phyloP scores from a whole-genome alignment of 2,113 vertebrate species.

The Leuciscus idus region DNA sequence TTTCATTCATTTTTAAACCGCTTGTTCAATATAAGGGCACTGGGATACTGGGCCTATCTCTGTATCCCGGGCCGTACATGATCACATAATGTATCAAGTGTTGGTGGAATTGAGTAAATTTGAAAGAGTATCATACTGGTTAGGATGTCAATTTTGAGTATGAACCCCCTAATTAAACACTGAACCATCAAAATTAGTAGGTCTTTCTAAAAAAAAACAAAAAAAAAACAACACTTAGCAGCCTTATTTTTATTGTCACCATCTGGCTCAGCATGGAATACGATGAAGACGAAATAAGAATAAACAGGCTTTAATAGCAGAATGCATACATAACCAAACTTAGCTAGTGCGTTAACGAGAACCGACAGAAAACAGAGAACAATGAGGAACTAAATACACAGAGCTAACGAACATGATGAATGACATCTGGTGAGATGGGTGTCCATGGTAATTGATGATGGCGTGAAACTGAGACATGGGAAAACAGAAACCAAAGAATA shows the following conservation, averaged over 20 bases:
- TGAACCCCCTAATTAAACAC: neutral
- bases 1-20: neutral
- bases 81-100: neutral
- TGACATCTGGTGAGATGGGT: too few species aligned
- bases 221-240: neutral
- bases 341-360: too few species aligned
- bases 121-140: neutral
- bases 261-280: too few species aligned
- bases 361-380: too few species aligned
- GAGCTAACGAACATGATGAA: too few species aligned
- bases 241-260: neutral
- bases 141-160: neutral
- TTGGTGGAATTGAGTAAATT: neutral
- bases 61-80: neutral
- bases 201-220: neutral
- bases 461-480: too few species aligned
- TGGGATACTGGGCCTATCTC: neutral
- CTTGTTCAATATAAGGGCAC: neutral
- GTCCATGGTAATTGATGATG: too few species aligned
- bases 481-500: too few species aligned
- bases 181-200: neutral
- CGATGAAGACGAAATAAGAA: too few species aligned
- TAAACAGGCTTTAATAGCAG: too few species aligned
- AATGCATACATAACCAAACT: too few species aligned
- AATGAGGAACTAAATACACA: too few species aligned